These are phyloP conservation scores for Xestoiulus laeticollis DNA, from an alignment of 2,888 invertebrate genomes.

Conservation along the genomic window DNA sequence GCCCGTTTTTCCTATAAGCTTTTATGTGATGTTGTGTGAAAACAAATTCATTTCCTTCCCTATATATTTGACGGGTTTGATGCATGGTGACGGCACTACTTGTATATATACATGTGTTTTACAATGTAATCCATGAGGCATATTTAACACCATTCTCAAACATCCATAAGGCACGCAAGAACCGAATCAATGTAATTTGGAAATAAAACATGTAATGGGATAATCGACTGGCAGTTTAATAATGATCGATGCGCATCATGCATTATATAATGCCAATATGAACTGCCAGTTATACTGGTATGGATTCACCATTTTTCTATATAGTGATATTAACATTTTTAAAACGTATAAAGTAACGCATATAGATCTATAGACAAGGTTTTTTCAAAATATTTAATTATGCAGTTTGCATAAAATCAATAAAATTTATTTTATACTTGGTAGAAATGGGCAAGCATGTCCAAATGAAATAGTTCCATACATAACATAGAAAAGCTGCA, in stretches of 20 bases:
- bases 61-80: background rate
- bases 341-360: too few relatives aligned
- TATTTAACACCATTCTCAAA: background rate
- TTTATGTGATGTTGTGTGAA: background rate
- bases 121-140: too few relatives aligned
- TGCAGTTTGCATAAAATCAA: too few relatives aligned
- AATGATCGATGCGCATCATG: background rate
- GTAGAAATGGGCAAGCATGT: too few relatives aligned
- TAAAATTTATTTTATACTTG: too few relatives aligned
- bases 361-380: too few relatives aligned
- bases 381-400: too few relatives aligned
- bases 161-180: background rate
- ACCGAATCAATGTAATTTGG: conserved; percentile 4
- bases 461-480: too few relatives aligned
- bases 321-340: too few relatives aligned
- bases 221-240: background rate
- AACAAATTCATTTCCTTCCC: background rate
- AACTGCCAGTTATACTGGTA: too few relatives aligned
- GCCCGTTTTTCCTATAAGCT: background rate
- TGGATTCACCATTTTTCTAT: too few relatives aligned
- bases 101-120: background rate
- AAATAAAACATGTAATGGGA: background rate
- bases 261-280: background rate
- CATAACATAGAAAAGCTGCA: too few relatives aligned
- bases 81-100: background rate